phyloP scores from a whole-genome alignment of 2,797 vertebrate genomes.

The Prunella strophiata region DNA sequence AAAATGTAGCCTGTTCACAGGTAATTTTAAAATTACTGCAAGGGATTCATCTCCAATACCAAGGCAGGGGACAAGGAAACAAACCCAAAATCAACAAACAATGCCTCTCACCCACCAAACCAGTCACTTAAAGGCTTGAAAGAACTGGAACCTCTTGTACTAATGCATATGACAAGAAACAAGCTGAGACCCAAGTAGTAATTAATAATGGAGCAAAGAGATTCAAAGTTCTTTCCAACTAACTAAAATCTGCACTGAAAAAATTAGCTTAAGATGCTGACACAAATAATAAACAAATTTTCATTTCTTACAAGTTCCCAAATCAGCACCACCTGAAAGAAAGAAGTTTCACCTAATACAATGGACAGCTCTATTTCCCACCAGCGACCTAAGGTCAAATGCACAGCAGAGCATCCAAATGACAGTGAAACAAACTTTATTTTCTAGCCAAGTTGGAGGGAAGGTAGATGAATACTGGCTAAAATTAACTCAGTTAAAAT shows the following conservation, averaged over 20 bases:
- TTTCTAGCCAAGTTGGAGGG: neutral
- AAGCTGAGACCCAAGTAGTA: neutral
- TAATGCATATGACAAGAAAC: neutral
- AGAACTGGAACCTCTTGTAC: neutral
- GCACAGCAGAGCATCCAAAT: neutral
- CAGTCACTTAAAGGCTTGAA: neutral
- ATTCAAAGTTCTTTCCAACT: neutral
- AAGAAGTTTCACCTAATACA: neutral
- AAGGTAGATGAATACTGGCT: neutral
- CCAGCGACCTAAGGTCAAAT: neutral
- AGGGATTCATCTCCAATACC: neutral
- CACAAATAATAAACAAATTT: neutral
- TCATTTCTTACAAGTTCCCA: neutral
- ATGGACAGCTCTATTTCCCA: neutral
- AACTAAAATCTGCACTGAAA: neutral
- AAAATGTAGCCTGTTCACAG: neutral
- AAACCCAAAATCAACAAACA: neutral
- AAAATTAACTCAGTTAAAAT: neutral
- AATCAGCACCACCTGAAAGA: neutral
- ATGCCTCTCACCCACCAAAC: neutral
- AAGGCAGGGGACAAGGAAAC: neutral
- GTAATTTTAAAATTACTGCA: neutral
- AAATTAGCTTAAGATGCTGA: neutral
- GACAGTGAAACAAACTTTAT: neutral
- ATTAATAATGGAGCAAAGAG: neutral